Percentiles rank a stretch among this genome's conserved stretches.
phyloP scores from a whole-genome alignment of 35 echinoderm and acorn worm species.

The Hemicentrotus pulcherrimus region DNA sequence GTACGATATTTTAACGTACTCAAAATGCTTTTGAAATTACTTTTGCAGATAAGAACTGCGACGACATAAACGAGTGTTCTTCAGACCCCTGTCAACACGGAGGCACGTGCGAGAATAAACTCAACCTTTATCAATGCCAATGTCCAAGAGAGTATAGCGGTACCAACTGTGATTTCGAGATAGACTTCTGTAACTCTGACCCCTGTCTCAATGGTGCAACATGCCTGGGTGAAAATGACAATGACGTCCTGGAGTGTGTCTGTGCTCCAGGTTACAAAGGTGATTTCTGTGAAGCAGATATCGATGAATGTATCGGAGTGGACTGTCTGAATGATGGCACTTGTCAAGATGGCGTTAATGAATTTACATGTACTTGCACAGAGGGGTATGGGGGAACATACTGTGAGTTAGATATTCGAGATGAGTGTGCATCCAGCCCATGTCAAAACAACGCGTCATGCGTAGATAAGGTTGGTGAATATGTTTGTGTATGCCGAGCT shows the following conservation, averaged over 20 bases:
- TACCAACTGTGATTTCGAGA: constrained; percentile 28
- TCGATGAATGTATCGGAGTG: constrained; percentile 44
- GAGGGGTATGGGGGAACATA: neutral
- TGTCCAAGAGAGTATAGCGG: constrained; percentile 44
- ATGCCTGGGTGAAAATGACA: constrained; percentile 58
- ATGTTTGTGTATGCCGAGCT: neutral
- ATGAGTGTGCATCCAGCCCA: constrained; percentile 26
- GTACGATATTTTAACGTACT: too few relatives aligned
- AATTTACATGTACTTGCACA: neutral
- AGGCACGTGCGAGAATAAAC: neutral
- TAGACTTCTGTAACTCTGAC: constrained; percentile 58
- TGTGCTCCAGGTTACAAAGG: constrained; percentile 64
- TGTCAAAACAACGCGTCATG: constrained; percentile 44
- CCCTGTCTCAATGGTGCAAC: constrained; percentile 67
- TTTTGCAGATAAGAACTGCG: constrained; percentile 31
- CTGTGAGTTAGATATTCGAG: neutral
- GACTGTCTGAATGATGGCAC: constrained; percentile 39
- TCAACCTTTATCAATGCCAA: neutral
- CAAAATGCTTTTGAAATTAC: neutral
- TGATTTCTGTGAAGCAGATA: constrained; percentile 23
- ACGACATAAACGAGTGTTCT: constrained; percentile 41
- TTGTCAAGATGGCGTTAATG: neutral
- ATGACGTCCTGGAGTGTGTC: constrained; percentile 47
- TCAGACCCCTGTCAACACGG: constrained; percentile 52
- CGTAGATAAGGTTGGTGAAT: neutral